A percentile compares a stretch with the other conserved stretches of the same genome.
Evolutionary conservation across 2,113 vertebrate species (phyloP).

Genomic region (Bagarius yarrelli): DNA sequence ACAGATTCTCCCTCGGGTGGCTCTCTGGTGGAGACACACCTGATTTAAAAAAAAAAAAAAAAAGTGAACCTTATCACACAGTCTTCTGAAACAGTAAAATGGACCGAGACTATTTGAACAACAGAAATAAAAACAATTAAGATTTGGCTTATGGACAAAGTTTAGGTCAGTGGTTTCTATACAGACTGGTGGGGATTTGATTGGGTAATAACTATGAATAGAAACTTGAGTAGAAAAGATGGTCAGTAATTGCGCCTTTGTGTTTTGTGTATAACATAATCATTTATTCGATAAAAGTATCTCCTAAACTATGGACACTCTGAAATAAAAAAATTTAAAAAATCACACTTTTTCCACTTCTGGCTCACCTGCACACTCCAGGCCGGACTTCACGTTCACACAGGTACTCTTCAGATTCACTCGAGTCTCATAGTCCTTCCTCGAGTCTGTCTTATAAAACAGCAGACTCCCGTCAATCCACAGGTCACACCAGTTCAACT

Average conservation of each 20-base stretch:
- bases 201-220: not conserved
- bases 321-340: not conserved
- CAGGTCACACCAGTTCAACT: conserved; percentile 92
- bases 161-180: not conserved
- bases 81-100: not conserved
- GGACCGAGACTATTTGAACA: not conserved
- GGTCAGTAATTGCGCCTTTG: not conserved
- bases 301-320: not conserved
- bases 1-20: conserved; percentile 77
- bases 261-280: not conserved
- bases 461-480: conserved; percentile 89
- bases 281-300: not conserved
- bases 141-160: not conserved
- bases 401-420: conserved; percentile 79
- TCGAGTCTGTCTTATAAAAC: conserved; percentile 82
- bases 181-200: not conserved
- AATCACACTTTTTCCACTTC: not conserved
- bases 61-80: too few species aligned
- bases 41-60: conserved; percentile 49
- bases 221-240: too few species aligned
- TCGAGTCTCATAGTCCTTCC: conserved; percentile 79
- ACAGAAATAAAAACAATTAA: too few species aligned
- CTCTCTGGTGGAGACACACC: conserved; percentile 84
- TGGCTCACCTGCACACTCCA: conserved; percentile 81
- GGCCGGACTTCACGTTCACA: conserved; percentile 77